Conservation (phyloP, 2,113 vertebrate genomes). For the Plestiodon gilberti region DNA sequence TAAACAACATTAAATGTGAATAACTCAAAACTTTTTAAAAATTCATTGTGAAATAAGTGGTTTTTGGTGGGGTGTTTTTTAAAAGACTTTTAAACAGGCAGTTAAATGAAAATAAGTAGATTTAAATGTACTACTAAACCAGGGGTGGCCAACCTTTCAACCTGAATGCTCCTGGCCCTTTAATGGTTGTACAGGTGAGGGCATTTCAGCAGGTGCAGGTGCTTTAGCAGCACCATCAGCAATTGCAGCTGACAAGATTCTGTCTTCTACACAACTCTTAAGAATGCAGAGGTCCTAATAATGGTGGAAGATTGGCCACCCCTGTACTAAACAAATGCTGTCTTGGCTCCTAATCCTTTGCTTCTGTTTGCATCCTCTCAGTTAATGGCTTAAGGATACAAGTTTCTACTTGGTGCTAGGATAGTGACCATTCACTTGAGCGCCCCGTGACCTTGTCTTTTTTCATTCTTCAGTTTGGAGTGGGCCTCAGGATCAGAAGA, state of each 20-base stretch:
- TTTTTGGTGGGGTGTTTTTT: background rate
- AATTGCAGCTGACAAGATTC: too few species aligned
- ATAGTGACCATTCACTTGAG: background rate
- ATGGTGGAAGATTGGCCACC: too few species aligned
- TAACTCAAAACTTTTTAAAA: background rate
- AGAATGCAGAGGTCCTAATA: too few species aligned
- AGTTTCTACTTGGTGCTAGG: background rate
- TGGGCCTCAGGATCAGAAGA: background rate
- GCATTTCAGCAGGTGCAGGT: too few species aligned
- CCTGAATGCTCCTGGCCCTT: too few species aligned
- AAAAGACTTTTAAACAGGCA: background rate
- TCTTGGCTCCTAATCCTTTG: background rate
- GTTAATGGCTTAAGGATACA: background rate
- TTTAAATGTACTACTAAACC: background rate
- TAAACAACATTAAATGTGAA: background rate
- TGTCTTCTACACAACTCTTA: too few species aligned
- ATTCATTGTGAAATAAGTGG: background rate
- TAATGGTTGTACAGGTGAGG: too few species aligned
- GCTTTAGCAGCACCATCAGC: too few species aligned
- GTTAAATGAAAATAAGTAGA: constrained; percentile 12
- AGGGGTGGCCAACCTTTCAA: too few species aligned
- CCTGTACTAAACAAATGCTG: too few species aligned
- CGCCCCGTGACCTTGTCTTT: background rate
- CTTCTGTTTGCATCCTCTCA: background rate
- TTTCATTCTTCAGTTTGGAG: background rate